Evolutionary conservation across 2,888 invertebrate species (phyloP).

Genomic region (Zhuqinia jingwanae): DNA sequence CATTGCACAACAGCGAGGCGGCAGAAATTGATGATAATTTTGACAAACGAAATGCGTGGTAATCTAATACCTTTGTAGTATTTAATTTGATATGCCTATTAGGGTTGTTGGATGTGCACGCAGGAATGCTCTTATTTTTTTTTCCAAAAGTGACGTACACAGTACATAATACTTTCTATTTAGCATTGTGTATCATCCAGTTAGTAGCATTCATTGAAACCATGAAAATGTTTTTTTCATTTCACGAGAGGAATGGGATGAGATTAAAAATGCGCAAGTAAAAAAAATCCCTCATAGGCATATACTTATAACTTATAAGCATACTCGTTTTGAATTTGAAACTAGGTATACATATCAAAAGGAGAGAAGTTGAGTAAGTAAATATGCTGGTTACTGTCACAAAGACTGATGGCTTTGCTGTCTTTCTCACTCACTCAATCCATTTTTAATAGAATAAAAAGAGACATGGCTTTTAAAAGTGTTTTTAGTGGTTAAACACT

Average conservation of each 20-base stretch:
- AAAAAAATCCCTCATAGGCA: slow-evolving; percentile 12
- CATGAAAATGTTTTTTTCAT: slow-evolving; percentile 40
- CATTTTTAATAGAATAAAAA: slow-evolving; percentile 48
- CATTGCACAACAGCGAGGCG: background rate
- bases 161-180: background rate
- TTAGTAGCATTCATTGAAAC: slow-evolving; percentile 39
- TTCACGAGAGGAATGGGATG: too few species aligned
- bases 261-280: slow-evolving; percentile 5
- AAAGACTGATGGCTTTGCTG: slow-evolving; percentile 60
- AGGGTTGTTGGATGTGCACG: slow-evolving; percentile 33
- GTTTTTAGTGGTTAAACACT: slow-evolving; percentile 61
- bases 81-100: slow-evolving; percentile 65
- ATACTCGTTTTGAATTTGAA: too few species aligned
- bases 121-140: slow-evolving; percentile 45
- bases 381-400: slow-evolving; percentile 66
- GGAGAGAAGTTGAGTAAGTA: slow-evolving; percentile 16
- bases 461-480: slow-evolving; percentile 65
- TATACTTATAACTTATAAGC: background rate
- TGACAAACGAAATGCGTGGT: slow-evolving; percentile 28
- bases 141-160: slow-evolving; percentile 10
- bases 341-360: background rate
- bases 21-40: background rate
- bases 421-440: background rate
- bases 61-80: slow-evolving; percentile 48
- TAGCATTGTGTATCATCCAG: slow-evolving; percentile 25